Evolutionary conservation across 2,888 invertebrate species (phyloP), one percentile per base, ranked within the genome.

Genomic region (Sinopyrophorus schimmeli): DNA sequence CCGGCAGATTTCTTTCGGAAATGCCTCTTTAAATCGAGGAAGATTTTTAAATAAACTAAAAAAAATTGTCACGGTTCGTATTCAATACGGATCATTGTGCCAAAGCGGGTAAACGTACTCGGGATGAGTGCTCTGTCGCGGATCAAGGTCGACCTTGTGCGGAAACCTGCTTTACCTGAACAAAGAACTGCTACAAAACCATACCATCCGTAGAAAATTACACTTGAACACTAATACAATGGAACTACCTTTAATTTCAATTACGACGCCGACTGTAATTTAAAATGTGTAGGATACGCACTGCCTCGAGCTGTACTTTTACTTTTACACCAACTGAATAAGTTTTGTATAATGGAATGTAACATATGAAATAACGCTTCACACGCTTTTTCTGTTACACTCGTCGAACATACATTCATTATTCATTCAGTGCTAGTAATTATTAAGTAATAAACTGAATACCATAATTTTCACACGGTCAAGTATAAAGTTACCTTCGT

Each of bases 91-190:
- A 59, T 57, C 57, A 57, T 57, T 56, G 57, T 54, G 55, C 59
- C 54, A 51, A 46, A 39, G 42, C 39, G 52, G 59, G 59, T 54
- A 57, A 59, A 59, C 44, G 59, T 47, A 59, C 59, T 54, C 53
- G 44, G 38, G 43, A 54, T 54, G 55, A 58, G 55, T 54, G 53
- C 44, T 52, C 43, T 41, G 49, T 38, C 50, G 50, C 47, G 54
- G 59, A 59, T 59, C 59, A 59, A 59, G 59, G 59, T 50, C 57
- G 59, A 47, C 57, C 57, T 57, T 57, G 53, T 52, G 52, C 48
- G 51, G 49, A 58, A 57, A 55, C 56, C 56, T 57, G 56, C 55
- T 57, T 47, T 34, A 50, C 44, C 46, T 53, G 51, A 46, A 51
- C 51, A 51, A 51, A 51, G 51, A 46, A 51, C 47, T 14, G 20